Conservation (phyloP, 2,888 invertebrate genomes). For the Drosophila acutilabella region DNA sequence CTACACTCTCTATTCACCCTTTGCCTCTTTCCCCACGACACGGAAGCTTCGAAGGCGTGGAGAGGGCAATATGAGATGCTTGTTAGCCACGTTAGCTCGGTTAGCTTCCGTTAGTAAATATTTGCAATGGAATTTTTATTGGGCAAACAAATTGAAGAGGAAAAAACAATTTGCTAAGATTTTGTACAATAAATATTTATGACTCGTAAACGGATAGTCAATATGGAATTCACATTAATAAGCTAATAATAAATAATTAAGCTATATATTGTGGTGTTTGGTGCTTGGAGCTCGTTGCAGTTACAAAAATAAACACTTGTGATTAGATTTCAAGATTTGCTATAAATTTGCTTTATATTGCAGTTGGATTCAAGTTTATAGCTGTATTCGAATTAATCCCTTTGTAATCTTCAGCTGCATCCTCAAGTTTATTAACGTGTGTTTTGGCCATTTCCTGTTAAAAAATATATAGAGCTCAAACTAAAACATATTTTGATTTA, state of each 20-base stretch:
- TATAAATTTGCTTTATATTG: conserved; percentile 20
- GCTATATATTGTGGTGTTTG: not conserved
- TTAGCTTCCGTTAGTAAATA: conserved; percentile 68
- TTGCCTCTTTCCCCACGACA: conserved; percentile 14
- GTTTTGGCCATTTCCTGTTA: conserved; percentile 18
- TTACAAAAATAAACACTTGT: conserved; percentile 14
- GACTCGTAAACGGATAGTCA: not conserved
- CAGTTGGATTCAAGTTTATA: conserved; percentile 1
- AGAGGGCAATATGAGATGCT: conserved; percentile 32
- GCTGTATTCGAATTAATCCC: conserved; percentile 1
- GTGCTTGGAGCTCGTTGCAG: not conserved
- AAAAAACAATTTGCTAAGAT: conserved; percentile 70
- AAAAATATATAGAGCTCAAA: conserved; percentile 1
- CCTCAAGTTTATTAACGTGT: not conserved
- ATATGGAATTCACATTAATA: conserved; percentile 10
- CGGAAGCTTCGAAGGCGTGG: conserved; percentile 46
- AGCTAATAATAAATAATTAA: conserved; percentile 11
- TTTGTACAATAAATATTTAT: conserved; percentile 35
- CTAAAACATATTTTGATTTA: conserved; percentile 28
- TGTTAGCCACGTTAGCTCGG: conserved; percentile 22
- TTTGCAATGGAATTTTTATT: conserved; percentile 52
- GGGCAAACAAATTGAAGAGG: conserved; percentile 60
- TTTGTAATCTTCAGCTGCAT: conserved; percentile 15
- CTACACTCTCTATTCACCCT: not conserved
- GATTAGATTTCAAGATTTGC: conserved; percentile 32